These are phyloP conservation scores for Eupithecia abbreviata DNA, from an alignment of 2,888 invertebrate genomes.

Conservation along the genomic window DNA sequence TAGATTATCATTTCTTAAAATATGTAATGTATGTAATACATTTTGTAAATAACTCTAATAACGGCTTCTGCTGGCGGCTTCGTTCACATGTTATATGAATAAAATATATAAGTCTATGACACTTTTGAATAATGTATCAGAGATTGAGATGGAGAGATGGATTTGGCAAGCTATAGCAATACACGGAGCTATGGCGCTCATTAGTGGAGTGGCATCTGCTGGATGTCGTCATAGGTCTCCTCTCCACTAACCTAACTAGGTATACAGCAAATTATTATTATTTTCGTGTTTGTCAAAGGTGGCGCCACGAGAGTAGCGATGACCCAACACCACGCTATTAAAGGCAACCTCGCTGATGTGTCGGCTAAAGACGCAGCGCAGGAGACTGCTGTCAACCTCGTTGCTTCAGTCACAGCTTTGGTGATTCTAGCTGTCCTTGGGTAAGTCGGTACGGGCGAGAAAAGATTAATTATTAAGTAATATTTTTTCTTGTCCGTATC, in stretches of 20 bases:
- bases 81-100: background rate
- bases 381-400: slow-evolving; percentile 96
- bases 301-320: slow-evolving; percentile 96
- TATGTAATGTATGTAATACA: background rate
- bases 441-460: slow-evolving; percentile 44
- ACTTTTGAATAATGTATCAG: background rate
- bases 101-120: background rate
- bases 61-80: background rate
- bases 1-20: background rate
- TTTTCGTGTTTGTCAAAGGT: slow-evolving; percentile 72
- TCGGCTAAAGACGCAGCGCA: slow-evolving; percentile 98
- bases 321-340: slow-evolving; percentile 95
- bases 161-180: background rate
- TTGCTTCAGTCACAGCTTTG: slow-evolving; percentile 92
- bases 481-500: too few species aligned
- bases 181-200: background rate
- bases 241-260: background rate
- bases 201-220: background rate
- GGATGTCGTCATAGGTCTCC: too few species aligned
- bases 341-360: slow-evolving; percentile 96
- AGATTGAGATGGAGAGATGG: background rate
- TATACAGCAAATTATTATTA: background rate
- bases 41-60: background rate
- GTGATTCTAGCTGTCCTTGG: slow-evolving; percentile 87
- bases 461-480: background rate